Conservation (phyloP, 1,140 invertebrate species). For the Pararge aegeria region DNA sequence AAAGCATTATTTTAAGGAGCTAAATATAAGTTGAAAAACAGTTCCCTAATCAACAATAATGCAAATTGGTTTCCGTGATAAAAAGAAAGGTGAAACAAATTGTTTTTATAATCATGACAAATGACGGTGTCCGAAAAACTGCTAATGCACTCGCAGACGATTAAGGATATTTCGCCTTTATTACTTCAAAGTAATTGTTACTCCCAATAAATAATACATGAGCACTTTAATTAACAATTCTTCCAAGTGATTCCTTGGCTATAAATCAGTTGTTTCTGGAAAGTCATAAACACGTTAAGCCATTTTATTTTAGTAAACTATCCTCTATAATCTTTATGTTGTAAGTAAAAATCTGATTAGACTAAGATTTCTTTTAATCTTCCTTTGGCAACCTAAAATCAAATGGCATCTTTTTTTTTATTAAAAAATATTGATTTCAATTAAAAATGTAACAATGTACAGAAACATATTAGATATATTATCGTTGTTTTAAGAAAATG, state of each 20-base stretch:
- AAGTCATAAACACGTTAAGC: slow-evolving; percentile 37
- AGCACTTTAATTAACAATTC: slow-evolving; percentile 29
- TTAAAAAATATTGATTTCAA: background rate
- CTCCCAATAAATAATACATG: slow-evolving; percentile 31
- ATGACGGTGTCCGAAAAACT: background rate
- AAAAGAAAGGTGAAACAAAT: too few species aligned
- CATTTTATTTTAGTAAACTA: slow-evolving; percentile 39
- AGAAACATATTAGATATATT: slow-evolving; percentile 13
- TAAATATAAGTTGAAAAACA: too few species aligned
- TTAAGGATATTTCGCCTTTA: slow-evolving; percentile 18
- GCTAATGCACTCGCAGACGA: slow-evolving; percentile 7
- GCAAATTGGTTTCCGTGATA: too few species aligned
- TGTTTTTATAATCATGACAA: background rate
- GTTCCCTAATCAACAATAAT: too few species aligned
- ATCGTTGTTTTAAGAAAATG: slow-evolving; percentile 18
- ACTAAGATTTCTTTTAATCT: slow-evolving; percentile 4
- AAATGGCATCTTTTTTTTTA: slow-evolving; percentile 25
- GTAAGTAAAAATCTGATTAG: slow-evolving; percentile 29
- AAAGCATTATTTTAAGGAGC: too few species aligned
- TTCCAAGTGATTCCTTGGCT: background rate
- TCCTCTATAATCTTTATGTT: slow-evolving; percentile 29
- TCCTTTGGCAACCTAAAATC: slow-evolving; percentile 4
- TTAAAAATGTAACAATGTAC: background rate
- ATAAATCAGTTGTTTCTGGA: background rate
- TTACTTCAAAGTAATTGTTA: background rate